phyloP scores from a whole-genome alignment of 2,888 invertebrate species.

The Ferrisia virgata region DNA sequence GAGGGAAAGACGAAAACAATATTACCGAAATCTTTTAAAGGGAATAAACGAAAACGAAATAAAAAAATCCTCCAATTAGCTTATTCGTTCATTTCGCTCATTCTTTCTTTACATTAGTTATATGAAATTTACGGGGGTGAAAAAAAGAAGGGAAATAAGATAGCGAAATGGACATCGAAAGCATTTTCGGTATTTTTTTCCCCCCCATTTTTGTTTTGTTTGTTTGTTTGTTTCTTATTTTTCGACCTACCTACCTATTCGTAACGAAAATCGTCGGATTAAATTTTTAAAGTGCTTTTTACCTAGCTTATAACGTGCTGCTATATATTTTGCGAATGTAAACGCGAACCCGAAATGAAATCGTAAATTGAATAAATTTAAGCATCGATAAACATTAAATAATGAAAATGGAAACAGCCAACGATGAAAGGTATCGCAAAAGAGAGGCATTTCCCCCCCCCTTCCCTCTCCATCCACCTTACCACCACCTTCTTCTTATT shows the following conservation, averaged over 20 bases:
- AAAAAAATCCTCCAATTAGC: background rate
- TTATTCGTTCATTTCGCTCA: background rate
- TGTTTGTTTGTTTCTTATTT: no score
- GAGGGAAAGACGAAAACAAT: no score
- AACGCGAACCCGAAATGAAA: background rate
- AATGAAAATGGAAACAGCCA: conserved; percentile 5
- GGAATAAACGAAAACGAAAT: background rate
- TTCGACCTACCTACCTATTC: background rate
- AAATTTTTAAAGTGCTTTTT: background rate
- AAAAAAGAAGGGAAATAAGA: no score
- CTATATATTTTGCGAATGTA: no score
- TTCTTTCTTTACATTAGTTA: background rate
- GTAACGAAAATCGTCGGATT: background rate
- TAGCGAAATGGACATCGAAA: background rate
- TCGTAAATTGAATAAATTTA: conserved; percentile 30
- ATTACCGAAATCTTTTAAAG: background rate
- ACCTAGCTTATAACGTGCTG: background rate
- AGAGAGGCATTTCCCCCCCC: no score
- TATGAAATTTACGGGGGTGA: no score
- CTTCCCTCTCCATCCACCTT: no score
- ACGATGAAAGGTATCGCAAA: background rate
- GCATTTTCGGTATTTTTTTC: no score
- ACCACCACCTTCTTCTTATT: no score
- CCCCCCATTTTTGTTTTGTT: no score
- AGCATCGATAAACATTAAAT: conserved; percentile 13